Base-by-base conservation (phyloP, 1,140 invertebrate species). In the Cydia fagiglandana region DNA sequence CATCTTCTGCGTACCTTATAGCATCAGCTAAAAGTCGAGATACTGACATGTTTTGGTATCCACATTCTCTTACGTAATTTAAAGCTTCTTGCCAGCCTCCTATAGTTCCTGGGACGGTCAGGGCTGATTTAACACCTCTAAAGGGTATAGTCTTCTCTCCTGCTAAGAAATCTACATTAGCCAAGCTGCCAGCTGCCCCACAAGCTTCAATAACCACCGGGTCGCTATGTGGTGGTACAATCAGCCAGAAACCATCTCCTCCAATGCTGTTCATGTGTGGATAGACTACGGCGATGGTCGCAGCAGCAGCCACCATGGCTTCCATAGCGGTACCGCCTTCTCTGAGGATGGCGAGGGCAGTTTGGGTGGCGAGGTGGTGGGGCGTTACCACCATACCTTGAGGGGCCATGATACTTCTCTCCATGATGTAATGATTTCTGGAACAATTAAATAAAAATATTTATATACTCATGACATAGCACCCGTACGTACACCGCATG, bases 181-280 rank as follows among this genome's bases (percentile, higher is more conserved):
- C 87, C 78, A 89, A 81, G 28, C 85, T 89, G 0, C 89, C 91
- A 24, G 87, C 88, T n/a, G 82, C 77, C 7, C 91, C 91, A 80
- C 87, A 87, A 4, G 88, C 91, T 80, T 91, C 89, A 9, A 92
- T 92, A 9, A 75, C 88, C 10, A 92, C 20, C 15, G 87, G 89
- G 0, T 91, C 85, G 9, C 81, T 88, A 13, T 81, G 76, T 34
- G 91, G 89, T 50, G 91, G 91, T 13, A 91, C 75, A 10, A 92
- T 91, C 1, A 91, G 84, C 89, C 89, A 92, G 73, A 91, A 91
- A 2, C 85, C 81, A 75, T 92, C 91, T 20, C 89, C 89, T 24
- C 89, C 91, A 68, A 92, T 91, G 68, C 84, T 83, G 66, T 88
- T 91, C 87, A 90, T 89, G 50, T 91, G 88, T 20, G 91, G 91